A percentile compares a stretch with the other conserved stretches of the same genome.
These are phyloP conservation scores for Rhopalosiphum nymphaeae DNA, from an alignment of 2,888 invertebrate species.

Conservation along the genomic window DNA sequence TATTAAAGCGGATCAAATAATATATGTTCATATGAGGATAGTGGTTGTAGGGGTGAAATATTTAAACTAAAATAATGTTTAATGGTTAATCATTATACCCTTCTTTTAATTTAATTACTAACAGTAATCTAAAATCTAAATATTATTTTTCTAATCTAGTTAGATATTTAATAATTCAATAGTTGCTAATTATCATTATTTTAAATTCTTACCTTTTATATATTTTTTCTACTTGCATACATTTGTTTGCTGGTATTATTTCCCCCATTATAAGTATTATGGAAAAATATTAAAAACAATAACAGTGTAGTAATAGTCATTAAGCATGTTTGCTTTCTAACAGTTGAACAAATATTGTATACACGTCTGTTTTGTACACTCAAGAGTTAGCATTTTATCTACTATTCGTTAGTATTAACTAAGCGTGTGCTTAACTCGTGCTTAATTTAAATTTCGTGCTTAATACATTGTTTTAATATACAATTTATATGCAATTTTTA, in stretches of 20 bases:
- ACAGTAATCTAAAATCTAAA: background rate
- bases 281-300: slow-evolving; percentile 31
- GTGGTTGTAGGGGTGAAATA: background rate
- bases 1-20: no score
- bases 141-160: background rate
- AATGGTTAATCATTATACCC: background rate
- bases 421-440: background rate
- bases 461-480: slow-evolving; percentile 8
- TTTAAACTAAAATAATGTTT: background rate
- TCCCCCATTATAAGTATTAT: background rate
- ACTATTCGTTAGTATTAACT: slow-evolving; percentile 14
- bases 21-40: background rate
- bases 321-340: slow-evolving; percentile 24
- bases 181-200: background rate
- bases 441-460: slow-evolving; percentile 15
- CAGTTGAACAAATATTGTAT: slow-evolving; percentile 61
- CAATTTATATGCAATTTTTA: slow-evolving; percentile 41
- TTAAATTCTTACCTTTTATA: slow-evolving; percentile 2
- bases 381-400: background rate
- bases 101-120: background rate
- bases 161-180: background rate
- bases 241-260: slow-evolving; percentile 12
- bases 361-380: slow-evolving; percentile 6
- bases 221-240: background rate
- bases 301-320: slow-evolving; percentile 43